Percentiles rank a stretch among this genome's conserved stretches.
phyloP scores from a whole-genome alignment of 2,113 vertebrate species.

The Meleagris gallopavo region DNA sequence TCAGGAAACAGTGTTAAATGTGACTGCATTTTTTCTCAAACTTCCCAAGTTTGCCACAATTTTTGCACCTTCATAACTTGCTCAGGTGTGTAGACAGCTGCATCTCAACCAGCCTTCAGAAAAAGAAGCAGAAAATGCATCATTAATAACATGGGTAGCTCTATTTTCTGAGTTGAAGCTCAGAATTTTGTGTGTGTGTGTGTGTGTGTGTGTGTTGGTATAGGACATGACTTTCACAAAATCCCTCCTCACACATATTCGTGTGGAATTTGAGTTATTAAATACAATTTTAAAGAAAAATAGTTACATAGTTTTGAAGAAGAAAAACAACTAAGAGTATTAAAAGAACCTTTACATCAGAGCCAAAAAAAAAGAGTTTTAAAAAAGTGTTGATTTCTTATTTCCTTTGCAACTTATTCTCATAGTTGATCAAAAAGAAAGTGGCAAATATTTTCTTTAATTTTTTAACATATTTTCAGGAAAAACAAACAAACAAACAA shows the following conservation, averaged over 20 bases:
- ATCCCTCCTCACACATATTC: fast-evolving
- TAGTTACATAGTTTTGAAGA: not conserved
- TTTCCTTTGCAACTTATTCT: not conserved
- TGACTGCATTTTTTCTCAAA: not conserved
- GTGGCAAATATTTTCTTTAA: not conserved
- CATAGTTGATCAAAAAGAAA: not conserved
- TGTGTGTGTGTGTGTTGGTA: no score
- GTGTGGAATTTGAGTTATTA: not conserved
- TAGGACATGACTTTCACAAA: not conserved
- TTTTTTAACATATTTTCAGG: not conserved
- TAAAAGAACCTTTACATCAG: not conserved
- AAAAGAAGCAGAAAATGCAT: not conserved
- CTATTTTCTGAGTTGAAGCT: not conserved
- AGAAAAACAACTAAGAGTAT: not conserved
- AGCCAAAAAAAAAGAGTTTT: not conserved
- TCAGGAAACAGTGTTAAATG: not conserved
- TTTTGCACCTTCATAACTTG: not conserved
- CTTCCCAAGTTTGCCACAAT: fast-evolving
- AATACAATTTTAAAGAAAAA: not conserved
- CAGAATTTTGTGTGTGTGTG: no score
- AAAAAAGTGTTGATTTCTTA: not conserved
- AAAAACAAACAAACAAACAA: not conserved
- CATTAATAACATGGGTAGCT: not conserved
- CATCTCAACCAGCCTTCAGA: not conserved
- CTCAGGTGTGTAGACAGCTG: not conserved